Evolutionary conservation across 2,113 vertebrate genomes (phyloP).

Genomic region (Gavialis gangeticus): DNA sequence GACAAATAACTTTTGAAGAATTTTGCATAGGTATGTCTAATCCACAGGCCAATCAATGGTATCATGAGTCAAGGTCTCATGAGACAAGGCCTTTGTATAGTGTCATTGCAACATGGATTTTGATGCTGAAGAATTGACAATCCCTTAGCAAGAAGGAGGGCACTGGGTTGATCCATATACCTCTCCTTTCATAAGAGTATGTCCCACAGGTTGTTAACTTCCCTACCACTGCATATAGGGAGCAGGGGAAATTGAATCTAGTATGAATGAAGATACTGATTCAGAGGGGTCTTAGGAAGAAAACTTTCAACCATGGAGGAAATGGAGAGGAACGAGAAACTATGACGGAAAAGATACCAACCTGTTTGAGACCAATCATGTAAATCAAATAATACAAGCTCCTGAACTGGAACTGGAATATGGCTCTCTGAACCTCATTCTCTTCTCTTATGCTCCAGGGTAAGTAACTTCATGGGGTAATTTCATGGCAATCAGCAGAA

Average conservation of each 20-base stretch:
- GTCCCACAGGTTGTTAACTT: neutral
- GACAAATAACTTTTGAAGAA: neutral
- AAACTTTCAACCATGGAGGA: neutral
- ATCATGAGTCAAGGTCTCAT: neutral
- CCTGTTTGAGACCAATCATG: neutral
- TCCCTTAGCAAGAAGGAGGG: neutral
- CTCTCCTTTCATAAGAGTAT: neutral
- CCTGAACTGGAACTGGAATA: neutral
- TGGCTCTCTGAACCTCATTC: neutral
- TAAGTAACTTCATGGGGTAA: neutral
- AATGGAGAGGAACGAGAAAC: neutral
- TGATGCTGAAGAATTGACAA: neutral
- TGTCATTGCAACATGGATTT: neutral
- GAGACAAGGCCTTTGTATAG: accelerated
- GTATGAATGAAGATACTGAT: accelerated
- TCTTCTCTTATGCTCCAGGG: neutral
- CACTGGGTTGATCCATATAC: neutral
- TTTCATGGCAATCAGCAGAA: neutral
- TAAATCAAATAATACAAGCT: neutral
- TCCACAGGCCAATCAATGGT: neutral
- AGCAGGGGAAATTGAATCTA: accelerated
- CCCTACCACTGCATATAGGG: neutral
- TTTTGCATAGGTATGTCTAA: neutral
- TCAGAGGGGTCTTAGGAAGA: neutral
- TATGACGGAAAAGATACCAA: neutral